A percentile compares a stretch with the other conserved stretches of the same genome.
These are phyloP conservation scores for Lithobates pipiens DNA, from an alignment of 2,797 vertebrate species.

Conservation along the genomic window DNA sequence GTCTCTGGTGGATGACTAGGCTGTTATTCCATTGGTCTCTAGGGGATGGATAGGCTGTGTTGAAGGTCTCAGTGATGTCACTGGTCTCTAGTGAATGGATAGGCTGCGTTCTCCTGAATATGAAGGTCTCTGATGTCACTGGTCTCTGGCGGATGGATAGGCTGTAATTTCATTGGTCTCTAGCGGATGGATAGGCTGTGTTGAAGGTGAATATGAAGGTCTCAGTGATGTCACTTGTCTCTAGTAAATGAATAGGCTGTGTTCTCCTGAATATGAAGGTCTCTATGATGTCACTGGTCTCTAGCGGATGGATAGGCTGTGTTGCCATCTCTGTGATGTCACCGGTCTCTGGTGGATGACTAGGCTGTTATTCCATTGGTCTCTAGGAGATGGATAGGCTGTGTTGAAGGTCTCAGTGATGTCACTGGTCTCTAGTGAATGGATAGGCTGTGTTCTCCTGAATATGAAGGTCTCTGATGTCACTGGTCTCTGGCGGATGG, in stretches of 20 bases:
- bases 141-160: neutral
- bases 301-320: neutral
- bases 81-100: too few relatives aligned
- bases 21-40: neutral
- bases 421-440: too few relatives aligned
- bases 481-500: too few relatives aligned
- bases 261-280: neutral
- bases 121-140: neutral
- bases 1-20: neutral
- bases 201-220: neutral
- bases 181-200: neutral
- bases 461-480: too few relatives aligned
- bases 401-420: too few relatives aligned
- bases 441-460: too few relatives aligned
- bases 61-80: too few relatives aligned
- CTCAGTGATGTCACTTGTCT: neutral
- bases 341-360: neutral
- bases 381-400: too few relatives aligned
- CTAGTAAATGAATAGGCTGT: neutral
- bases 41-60: neutral
- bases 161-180: neutral
- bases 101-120: neutral
- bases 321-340: neutral
- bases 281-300: neutral
- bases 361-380: too few relatives aligned